Percentiles rank a stretch among this genome's conserved stretches.
Conservation (phyloP, 2,797 vertebrate genomes). For the Hoplostethus mediterraneus region DNA sequence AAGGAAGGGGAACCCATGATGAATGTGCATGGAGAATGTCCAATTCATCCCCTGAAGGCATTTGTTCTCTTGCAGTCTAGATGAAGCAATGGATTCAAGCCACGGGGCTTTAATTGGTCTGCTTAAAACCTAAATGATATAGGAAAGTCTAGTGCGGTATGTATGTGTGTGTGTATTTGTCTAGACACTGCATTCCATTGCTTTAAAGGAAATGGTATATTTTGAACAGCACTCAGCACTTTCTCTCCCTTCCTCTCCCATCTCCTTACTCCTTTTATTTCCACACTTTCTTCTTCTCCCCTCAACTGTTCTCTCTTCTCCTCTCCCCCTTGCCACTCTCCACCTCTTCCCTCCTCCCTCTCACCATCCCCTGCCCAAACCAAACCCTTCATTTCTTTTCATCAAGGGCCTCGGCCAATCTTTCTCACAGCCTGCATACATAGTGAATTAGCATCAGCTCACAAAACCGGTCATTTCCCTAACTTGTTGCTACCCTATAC, state of each 20-base stretch:
- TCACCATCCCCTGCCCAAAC: constrained; percentile 29
- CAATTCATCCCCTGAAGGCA: constrained; percentile 1
- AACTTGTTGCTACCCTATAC: constrained; percentile 54
- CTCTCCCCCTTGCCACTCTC: constrained; percentile 8
- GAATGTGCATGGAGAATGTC: background rate
- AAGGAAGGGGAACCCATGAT: background rate
- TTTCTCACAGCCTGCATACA: constrained; percentile 61
- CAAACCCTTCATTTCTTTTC: constrained; percentile 53
- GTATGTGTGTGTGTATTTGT: background rate
- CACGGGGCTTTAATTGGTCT: constrained; percentile 7
- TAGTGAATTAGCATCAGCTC: constrained; percentile 60
- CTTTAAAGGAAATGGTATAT: background rate
- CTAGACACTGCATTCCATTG: background rate
- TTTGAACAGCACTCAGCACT: no score
- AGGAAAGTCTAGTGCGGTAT: background rate
- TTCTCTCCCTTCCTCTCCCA: background rate
- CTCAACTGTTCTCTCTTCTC: background rate
- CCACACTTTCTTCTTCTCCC: background rate
- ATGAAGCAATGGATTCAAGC: background rate
- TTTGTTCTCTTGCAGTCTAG: background rate
- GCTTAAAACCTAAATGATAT: background rate
- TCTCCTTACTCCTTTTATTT: background rate
- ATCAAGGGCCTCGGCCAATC: constrained; percentile 46
- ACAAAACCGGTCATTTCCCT: constrained; percentile 53
- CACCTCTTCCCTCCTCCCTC: background rate